A percentile compares a stretch with the other conserved stretches of the same genome.
Evolutionary conservation across 2,888 invertebrate genomes (phyloP).

Genomic region (Strigamia crassipes): DNA sequence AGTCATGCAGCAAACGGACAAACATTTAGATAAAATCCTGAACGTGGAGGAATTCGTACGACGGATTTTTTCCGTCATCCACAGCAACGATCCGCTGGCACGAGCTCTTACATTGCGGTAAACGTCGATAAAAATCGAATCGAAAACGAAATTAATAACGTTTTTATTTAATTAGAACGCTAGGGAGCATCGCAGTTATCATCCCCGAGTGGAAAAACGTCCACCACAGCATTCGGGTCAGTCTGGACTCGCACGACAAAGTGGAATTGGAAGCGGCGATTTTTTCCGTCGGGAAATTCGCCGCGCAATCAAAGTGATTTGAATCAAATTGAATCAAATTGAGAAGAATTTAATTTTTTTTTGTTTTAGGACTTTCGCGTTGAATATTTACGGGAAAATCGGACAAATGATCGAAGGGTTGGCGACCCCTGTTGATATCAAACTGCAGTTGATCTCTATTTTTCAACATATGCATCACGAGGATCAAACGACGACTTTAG

Average conservation of each 20-base stretch:
- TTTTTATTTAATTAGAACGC: constrained; percentile 66
- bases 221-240: constrained; percentile 89
- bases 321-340: background rate
- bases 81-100: constrained; percentile 96
- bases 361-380: constrained; percentile 80
- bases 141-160: background rate
- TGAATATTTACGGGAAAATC: constrained; percentile 92
- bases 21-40: constrained; percentile 90
- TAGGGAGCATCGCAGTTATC: constrained; percentile 90
- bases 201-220: constrained; percentile 93
- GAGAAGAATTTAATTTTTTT: background rate
- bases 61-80: constrained; percentile 88
- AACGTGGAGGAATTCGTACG: constrained; percentile 93
- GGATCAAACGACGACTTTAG: constrained; percentile 73
- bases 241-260: constrained; percentile 90
- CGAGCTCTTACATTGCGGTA: constrained; percentile 79
- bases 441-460: constrained; percentile 86
- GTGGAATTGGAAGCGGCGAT: constrained; percentile 96
- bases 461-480: constrained; percentile 92
- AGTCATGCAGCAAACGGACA: constrained; percentile 93
- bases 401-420: constrained; percentile 93
- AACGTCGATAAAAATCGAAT: background rate
- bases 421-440: constrained; percentile 88
- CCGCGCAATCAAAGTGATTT: constrained; percentile 85
- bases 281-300: constrained; percentile 91